phyloP scores from a whole-genome alignment of 2,797 vertebrate genomes.

The Sciaenops ocellatus region DNA sequence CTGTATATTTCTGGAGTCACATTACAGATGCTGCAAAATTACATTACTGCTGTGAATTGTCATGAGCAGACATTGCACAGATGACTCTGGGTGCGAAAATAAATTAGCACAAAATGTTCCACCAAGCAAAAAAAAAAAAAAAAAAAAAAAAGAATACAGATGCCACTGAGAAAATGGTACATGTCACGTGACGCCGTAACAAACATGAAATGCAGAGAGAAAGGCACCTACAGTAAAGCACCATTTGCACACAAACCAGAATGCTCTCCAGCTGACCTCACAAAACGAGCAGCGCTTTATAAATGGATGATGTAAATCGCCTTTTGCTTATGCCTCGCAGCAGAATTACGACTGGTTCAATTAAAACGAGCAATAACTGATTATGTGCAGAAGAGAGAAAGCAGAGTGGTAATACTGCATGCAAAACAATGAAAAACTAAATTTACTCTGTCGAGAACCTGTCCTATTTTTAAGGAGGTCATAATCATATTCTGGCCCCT shows the following conservation, averaged over 20 bases:
- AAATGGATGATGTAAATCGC: conserved; percentile 67
- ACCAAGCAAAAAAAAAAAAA: conserved; percentile 1
- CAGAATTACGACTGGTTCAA: conserved; percentile 54
- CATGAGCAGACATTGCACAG: conserved; percentile 16
- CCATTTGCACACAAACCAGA: conserved; percentile 39
- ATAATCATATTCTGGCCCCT: conserved; percentile 51
- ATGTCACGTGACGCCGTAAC: conserved; percentile 13
- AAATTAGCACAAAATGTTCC: conserved; percentile 61
- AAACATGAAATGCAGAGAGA: conserved; percentile 45
- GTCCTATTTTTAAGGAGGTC: conserved; percentile 70
- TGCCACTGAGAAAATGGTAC: conserved; percentile 24
- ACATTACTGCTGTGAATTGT: conserved; percentile 8
- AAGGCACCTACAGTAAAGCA: conserved; percentile 29
- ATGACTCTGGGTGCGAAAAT: conserved; percentile 52
- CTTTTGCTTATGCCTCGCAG: conserved; percentile 56
- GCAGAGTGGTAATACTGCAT: conserved; percentile 29
- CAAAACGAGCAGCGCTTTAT: conserved; percentile 57
- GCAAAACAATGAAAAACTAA: conserved; percentile 51
- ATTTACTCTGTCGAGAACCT: conserved; percentile 57
- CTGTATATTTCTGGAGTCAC: conserved; percentile 14
- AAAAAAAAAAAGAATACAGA: conserved; percentile 1
- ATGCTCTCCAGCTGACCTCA: conserved; percentile 68
- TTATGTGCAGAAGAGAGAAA: conserved; percentile 40
- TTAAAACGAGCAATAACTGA: conserved; percentile 56
- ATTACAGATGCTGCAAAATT: conserved; percentile 30